Conservation (phyloP, 2,797 vertebrate species). For the Clamator glandarius region DNA sequence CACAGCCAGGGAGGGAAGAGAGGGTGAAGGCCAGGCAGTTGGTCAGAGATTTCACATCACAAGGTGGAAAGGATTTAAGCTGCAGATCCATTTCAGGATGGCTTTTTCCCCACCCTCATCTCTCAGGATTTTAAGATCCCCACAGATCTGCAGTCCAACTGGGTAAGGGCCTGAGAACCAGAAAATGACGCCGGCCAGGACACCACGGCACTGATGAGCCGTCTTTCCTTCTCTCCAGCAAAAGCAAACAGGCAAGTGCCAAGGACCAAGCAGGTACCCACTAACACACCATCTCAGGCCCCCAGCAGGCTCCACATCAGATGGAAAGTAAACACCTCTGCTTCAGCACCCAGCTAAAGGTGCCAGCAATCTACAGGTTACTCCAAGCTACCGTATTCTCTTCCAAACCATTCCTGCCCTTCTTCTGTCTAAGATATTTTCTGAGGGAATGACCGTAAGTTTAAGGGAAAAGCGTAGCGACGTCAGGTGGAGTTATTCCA, state of each 20-base stretch:
- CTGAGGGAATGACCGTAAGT: not conserved
- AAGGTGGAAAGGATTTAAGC: not conserved
- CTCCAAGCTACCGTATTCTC: not conserved
- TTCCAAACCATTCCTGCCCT: not conserved
- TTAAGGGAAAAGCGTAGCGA: not conserved
- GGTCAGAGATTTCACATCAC: not conserved
- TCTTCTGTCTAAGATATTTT: not conserved
- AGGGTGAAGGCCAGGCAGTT: not conserved
- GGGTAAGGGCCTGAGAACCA: not conserved
- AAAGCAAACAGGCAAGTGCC: not conserved
- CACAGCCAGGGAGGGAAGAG: not conserved
- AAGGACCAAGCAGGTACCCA: not conserved
- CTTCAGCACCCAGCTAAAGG: not conserved
- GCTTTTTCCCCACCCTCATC: not conserved
- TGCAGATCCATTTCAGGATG: not conserved
- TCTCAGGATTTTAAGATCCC: not conserved
- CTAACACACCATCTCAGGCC: not conserved
- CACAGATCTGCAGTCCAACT: not conserved
- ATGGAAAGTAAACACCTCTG: not conserved
- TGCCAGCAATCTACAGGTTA: not conserved
- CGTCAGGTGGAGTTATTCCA: not conserved
- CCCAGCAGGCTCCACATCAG: fast-evolving
- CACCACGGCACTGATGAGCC: not conserved
- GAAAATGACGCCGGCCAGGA: not conserved
- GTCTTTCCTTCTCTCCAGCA: not conserved